Percentiles rank a stretch among this genome's conserved stretches.
Conservation (phyloP, 1,140 invertebrate genomes). For the Drosophila punjabiensis region DNA sequence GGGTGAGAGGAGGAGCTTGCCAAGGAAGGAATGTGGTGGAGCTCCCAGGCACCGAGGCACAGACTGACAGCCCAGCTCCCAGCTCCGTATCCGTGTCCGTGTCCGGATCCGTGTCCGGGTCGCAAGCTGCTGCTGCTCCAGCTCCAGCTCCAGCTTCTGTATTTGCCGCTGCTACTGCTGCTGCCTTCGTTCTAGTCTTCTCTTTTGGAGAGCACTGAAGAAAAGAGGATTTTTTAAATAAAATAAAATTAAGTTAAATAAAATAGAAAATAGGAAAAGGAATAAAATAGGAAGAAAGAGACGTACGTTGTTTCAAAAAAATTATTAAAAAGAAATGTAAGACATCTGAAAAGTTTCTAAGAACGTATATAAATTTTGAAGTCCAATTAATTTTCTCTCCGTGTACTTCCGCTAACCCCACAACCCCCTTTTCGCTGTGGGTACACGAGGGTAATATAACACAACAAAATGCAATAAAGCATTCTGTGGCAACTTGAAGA, state of each 20-base stretch:
- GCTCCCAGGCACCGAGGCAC: conserved; percentile 47
- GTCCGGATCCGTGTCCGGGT: conserved; percentile 47
- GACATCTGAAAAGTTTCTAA: background rate
- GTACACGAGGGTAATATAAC: conserved; percentile 81
- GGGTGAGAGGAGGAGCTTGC: background rate
- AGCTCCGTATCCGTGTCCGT: conserved; percentile 29
- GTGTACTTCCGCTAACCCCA: conserved; percentile 2
- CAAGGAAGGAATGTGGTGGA: conserved; percentile 43
- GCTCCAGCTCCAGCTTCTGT: conserved; percentile 25
- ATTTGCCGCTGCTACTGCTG: conserved; percentile 7
- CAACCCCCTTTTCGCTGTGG: conserved; percentile 22
- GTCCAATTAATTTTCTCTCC: background rate
- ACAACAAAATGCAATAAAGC: conserved; percentile 84
- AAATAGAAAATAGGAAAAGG: no score
- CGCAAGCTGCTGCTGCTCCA: conserved; percentile 57
- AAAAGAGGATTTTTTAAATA: background rate
- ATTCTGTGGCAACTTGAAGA: conserved; percentile 84
- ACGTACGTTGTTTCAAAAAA: no score
- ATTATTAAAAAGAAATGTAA: background rate
- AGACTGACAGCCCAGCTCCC: conserved; percentile 67
- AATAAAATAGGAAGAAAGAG: no score
- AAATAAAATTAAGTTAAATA: background rate
- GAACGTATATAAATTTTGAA: background rate
- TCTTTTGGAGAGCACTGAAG: conserved; percentile 6
- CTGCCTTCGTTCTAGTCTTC: conserved; percentile 43